These are phyloP conservation scores for Danio albolineatus DNA, from an alignment of 2,797 vertebrate species.

Conservation along the genomic window DNA sequence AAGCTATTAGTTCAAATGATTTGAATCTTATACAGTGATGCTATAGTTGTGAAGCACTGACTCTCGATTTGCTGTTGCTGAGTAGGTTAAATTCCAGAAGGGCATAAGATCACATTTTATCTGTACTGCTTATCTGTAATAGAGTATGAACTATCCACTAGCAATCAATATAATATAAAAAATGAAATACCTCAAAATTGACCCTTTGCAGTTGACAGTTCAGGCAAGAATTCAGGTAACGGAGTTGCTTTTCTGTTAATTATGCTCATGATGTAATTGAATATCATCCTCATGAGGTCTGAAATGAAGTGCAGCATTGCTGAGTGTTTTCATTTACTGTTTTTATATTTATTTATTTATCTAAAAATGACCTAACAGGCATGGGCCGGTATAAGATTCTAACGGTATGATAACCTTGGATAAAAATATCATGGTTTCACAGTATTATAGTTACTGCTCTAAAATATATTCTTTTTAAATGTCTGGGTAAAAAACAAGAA, in stretches of 20 bases:
- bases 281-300: neutral
- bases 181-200: neutral
- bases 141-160: neutral
- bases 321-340: neutral
- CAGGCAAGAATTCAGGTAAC: neutral
- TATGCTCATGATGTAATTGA: neutral
- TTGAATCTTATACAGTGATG: neutral
- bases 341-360: too few relatives aligned
- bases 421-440: too few relatives aligned
- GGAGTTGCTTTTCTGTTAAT: neutral
- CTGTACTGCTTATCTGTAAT: neutral
- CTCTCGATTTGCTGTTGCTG: neutral
- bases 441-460: too few relatives aligned
- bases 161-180: neutral
- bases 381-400: too few relatives aligned
- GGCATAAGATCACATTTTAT: neutral
- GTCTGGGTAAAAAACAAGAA: too few relatives aligned
- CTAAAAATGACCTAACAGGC: neutral
- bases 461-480: too few relatives aligned
- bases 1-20: neutral
- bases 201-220: neutral
- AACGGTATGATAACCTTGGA: too few relatives aligned
- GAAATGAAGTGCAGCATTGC: neutral
- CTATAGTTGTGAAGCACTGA: constrained; percentile 1
- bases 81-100: neutral